A percentile compares a stretch with the other conserved stretches of the same genome.
phyloP scores from a whole-genome alignment of 1,140 invertebrate genomes.

The Tribolium madens region DNA sequence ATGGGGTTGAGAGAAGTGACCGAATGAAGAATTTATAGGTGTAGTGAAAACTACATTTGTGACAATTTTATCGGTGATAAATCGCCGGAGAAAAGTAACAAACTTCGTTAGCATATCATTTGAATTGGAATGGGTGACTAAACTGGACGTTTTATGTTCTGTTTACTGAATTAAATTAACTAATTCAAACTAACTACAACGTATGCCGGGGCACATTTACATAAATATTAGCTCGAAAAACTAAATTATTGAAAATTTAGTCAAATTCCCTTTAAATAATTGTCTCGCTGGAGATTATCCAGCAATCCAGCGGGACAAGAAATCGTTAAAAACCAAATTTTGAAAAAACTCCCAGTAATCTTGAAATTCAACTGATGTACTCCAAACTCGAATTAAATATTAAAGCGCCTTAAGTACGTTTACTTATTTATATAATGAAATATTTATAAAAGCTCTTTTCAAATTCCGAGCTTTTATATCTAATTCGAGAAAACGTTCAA shows the following conservation, averaged over 20 bases:
- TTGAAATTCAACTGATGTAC: background rate
- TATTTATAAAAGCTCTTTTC: slow-evolving; percentile 6
- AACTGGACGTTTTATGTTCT: slow-evolving; percentile 13
- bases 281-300: background rate
- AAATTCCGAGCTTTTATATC: background rate
- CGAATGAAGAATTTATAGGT: slow-evolving; percentile 26
- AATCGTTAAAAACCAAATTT: background rate
- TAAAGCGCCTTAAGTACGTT: slow-evolving; percentile 14
- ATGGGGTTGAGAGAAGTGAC: slow-evolving; percentile 1
- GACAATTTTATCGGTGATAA: slow-evolving; percentile 21
- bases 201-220: background rate
- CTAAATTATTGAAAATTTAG: background rate
- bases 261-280: too few relatives aligned
- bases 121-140: slow-evolving; percentile 10
- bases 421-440: slow-evolving; percentile 14
- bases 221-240: background rate
- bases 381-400: slow-evolving; percentile 1
- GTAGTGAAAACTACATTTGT: slow-evolving; percentile 27
- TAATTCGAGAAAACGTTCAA: background rate
- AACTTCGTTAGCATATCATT: slow-evolving; percentile 28
- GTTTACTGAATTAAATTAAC: slow-evolving; percentile 5
- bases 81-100: slow-evolving; percentile 14
- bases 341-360: background rate
- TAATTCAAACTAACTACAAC: slow-evolving; percentile 3
- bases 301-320: background rate